A percentile compares a stretch with the other conserved stretches of the same genome.
Evolutionary conservation across 2,797 vertebrate genomes (phyloP).

Genomic region (Hipposideros larvatus): DNA sequence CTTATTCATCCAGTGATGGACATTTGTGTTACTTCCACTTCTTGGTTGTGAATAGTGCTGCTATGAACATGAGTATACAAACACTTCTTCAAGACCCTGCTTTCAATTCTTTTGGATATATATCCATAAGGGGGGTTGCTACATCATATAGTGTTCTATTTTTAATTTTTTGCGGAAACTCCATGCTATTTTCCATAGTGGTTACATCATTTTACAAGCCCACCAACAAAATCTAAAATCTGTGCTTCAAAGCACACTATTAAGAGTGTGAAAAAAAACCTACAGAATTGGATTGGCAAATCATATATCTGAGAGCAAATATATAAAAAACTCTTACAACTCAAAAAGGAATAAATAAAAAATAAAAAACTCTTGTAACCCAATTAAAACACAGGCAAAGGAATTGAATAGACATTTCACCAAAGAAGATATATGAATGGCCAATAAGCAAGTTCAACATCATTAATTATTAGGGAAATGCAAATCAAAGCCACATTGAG

Average conservation of each 20-base stretch:
- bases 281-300: not conserved
- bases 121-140: not conserved
- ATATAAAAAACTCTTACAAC: too few species aligned
- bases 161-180: not conserved
- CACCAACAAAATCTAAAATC: not conserved
- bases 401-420: not conserved
- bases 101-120: not conserved
- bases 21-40: not conserved
- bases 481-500: not conserved
- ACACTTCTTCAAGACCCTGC: not conserved
- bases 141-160: not conserved
- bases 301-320: not conserved
- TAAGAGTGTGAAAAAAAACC: not conserved
- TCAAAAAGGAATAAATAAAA: too few species aligned
- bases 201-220: not conserved
- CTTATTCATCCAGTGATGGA: not conserved
- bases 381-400: not conserved
- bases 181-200: not conserved
- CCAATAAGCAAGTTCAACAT: not conserved
- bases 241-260: not conserved
- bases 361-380: not conserved
- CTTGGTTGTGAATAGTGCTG: not conserved
- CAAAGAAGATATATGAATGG: not conserved
- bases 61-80: not conserved
- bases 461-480: not conserved